Percentiles rank a stretch among this genome's conserved stretches.
These are phyloP conservation scores for Mus minutoides DNA, from an alignment of 2,797 vertebrate genomes.

Conservation along the genomic window DNA sequence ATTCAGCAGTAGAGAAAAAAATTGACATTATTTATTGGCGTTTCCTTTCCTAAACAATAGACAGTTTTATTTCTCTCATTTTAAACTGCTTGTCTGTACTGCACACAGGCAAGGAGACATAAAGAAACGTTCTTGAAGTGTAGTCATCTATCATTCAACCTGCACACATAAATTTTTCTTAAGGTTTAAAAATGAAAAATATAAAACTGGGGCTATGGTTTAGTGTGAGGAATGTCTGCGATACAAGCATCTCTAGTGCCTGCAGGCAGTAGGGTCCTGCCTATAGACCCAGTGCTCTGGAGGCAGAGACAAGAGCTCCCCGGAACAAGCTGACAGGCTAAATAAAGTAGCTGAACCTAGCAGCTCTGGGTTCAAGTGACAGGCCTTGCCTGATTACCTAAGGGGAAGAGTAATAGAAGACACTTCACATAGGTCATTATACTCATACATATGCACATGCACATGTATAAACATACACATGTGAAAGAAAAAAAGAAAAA, in stretches of 20 bases:
- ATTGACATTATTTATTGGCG: background rate
- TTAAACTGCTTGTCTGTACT: background rate
- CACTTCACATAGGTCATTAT: too few species aligned
- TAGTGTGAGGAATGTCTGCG: background rate
- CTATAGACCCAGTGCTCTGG: too few species aligned
- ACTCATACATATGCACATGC: background rate
- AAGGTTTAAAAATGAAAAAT: background rate
- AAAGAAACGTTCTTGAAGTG: constrained; percentile 4
- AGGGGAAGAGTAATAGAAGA: background rate
- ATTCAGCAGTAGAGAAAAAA: background rate
- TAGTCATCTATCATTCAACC: background rate
- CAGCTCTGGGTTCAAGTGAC: background rate
- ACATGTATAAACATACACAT: background rate
- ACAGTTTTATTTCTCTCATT: background rate
- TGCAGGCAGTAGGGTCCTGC: too few species aligned
- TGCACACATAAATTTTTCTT: background rate
- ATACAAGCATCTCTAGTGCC: background rate
- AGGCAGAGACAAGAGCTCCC: background rate
- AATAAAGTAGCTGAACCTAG: background rate
- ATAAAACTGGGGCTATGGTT: background rate
- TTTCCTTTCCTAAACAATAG: constrained; percentile 45
- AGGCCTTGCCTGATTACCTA: background rate
- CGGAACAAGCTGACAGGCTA: background rate
- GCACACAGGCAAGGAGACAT: background rate
- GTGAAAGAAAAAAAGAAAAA: background rate